These are phyloP conservation scores for Leucoma salicis DNA, from an alignment of 2,888 invertebrate genomes.

Conservation along the genomic window DNA sequence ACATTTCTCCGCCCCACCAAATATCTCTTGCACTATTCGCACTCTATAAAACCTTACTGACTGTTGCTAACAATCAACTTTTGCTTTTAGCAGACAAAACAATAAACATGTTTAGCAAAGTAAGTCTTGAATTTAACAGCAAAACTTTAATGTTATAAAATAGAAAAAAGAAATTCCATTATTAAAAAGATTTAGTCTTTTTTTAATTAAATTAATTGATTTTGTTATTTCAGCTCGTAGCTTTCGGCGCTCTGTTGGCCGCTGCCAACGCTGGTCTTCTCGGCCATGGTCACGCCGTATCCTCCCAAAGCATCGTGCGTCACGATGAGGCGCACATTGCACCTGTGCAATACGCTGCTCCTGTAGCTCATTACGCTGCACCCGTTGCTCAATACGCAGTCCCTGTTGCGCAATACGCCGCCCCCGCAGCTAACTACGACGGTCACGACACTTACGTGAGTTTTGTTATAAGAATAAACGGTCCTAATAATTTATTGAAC, in stretches of 20 bases:
- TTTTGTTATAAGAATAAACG: not conserved
- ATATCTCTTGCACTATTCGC: conserved; percentile 28
- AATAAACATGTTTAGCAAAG: conserved; percentile 65
- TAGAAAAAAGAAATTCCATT: not conserved
- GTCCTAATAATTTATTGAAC: not conserved
- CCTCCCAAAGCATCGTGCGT: conserved; percentile 53
- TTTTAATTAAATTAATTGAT: not conserved
- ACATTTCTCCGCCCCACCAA: conserved; percentile 63
- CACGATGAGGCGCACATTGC: conserved; percentile 37
- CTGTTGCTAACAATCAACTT: conserved; percentile 59
- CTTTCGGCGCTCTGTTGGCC: conserved; percentile 41
- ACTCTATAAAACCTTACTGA: conserved; percentile 64
- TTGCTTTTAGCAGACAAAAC: conserved; percentile 49
- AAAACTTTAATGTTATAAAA: not conserved
- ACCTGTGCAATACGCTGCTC: conserved; percentile 36
- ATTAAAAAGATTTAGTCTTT: not conserved
- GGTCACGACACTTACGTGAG: conserved; percentile 22
- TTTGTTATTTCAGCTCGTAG: conserved; percentile 17
- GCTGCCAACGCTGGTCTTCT: conserved; percentile 35
- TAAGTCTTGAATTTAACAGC: conserved; percentile 36
- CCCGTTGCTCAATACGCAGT: conserved; percentile 32
- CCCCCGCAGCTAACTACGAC: conserved; percentile 27
- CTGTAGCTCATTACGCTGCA: conserved; percentile 29
- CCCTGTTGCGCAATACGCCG: conserved; percentile 31
- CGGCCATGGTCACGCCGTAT: conserved; percentile 54